phyloP scores from a whole-genome alignment of 2,888 invertebrate genomes.

The Euzophera pinguis region DNA sequence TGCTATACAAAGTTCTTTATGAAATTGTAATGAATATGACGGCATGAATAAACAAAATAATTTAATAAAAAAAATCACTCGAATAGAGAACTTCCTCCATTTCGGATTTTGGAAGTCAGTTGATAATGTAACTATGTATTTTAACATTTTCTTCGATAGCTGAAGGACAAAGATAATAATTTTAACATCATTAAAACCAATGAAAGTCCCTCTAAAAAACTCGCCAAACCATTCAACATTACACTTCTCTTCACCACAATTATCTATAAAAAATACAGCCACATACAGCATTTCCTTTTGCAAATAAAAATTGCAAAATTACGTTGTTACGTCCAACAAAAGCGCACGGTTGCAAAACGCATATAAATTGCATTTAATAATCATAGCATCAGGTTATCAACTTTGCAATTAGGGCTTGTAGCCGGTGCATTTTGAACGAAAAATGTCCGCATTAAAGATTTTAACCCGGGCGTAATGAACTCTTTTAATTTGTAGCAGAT shows the following conservation, averaged over 20 bases:
- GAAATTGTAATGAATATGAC: too few relatives aligned
- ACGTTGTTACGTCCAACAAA: conserved; percentile 1
- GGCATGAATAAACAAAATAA: too few relatives aligned
- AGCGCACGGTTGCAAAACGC: conserved; percentile 10
- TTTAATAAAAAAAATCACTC: too few relatives aligned
- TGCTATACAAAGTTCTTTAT: too few relatives aligned
- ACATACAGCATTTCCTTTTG: background rate
- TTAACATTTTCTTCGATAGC: too few relatives aligned
- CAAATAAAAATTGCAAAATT: conserved; percentile 5
- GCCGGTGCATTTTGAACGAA: conserved; percentile 34
- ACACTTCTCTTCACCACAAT: background rate
- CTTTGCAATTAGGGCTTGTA: conserved; percentile 28
- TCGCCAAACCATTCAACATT: background rate
- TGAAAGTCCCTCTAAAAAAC: background rate
- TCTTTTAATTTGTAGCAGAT: conserved; percentile 52
- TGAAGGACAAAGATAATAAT: too few relatives aligned
- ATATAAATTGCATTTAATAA: conserved; percentile 19
- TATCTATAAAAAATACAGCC: background rate
- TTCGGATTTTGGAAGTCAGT: too few relatives aligned
- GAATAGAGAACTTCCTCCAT: too few relatives aligned
- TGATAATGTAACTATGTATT: too few relatives aligned
- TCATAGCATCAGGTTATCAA: conserved; percentile 20
- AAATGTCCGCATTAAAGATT: conserved; percentile 51
- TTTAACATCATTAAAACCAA: background rate
- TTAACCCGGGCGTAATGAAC: conserved; percentile 43